These are phyloP conservation scores for Rutpela maculata DNA, from an alignment of 2,888 invertebrate genomes.

Conservation along the genomic window DNA sequence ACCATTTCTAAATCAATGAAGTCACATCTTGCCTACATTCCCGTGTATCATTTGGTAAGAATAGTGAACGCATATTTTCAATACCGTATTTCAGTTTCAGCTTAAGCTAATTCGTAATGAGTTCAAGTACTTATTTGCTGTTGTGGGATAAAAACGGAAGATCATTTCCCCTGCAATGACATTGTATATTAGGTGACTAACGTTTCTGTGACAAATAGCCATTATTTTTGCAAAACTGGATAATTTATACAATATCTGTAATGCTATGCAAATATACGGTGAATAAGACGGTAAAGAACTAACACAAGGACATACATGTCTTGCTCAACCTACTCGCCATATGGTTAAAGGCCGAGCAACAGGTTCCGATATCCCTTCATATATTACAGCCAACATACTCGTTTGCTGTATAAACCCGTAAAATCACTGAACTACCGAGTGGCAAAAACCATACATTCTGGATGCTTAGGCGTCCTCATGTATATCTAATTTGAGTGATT, in stretches of 20 bases:
- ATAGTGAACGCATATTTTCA: no score
- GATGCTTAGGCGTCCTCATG: no score
- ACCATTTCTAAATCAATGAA: no score
- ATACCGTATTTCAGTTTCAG: no score
- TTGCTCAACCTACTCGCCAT: conserved; percentile 62
- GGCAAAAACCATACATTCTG: not conserved
- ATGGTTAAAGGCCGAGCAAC: conserved; percentile 60
- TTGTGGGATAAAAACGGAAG: no score
- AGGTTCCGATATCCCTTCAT: conserved; percentile 52
- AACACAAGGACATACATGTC: conserved; percentile 59
- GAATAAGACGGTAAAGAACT: conserved; percentile 57
- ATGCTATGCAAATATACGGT: conserved; percentile 46
- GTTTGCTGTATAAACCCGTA: conserved; percentile 27
- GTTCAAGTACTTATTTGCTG: no score
- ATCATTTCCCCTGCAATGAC: no score
- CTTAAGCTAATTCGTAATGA: no score
- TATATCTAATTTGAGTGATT: no score
- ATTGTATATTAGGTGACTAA: conserved; percentile 11
- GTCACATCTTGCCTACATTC: no score
- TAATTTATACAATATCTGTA: conserved; percentile 42
- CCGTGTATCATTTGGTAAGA: no score
- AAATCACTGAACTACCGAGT: not conserved
- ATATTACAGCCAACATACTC: conserved; percentile 39
- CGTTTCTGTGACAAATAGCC: not conserved
- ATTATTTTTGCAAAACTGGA: conserved; percentile 27